Percentiles rank a stretch among this genome's conserved stretches.
These are phyloP conservation scores for Gnathonemus longibarbis DNA, from an alignment of 2,113 vertebrate species.

Conservation along the genomic window DNA sequence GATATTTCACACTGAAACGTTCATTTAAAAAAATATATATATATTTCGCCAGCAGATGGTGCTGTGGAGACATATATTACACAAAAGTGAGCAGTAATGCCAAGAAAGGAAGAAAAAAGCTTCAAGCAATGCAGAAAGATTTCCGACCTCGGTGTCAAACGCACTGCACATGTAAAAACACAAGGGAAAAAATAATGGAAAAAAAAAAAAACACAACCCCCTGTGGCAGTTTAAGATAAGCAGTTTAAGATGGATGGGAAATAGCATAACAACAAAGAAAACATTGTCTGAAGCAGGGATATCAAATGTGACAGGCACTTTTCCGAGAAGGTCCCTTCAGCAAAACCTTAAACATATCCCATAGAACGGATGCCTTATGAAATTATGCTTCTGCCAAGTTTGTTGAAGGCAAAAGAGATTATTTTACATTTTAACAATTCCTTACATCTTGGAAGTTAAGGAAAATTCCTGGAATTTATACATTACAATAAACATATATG, in stretches of 20 bases:
- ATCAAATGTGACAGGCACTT: background rate
- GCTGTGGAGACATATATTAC: slow-evolving; percentile 12
- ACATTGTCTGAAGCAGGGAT: background rate
- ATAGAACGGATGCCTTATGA: background rate
- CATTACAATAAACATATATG: background rate
- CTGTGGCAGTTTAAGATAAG: background rate
- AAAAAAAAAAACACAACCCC: background rate
- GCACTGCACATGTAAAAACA: background rate
- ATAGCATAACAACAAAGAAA: slow-evolving; percentile 1
- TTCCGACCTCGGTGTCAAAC: background rate
- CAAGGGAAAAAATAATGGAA: background rate
- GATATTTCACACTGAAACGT: background rate
- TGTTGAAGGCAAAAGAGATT: background rate
- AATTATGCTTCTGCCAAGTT: background rate
- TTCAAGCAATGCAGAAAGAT: background rate
- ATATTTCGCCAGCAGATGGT: slow-evolving; percentile 12
- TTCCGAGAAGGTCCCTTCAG: background rate
- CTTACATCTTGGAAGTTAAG: background rate
- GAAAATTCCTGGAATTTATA: slow-evolving; percentile 1
- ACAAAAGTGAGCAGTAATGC: background rate
- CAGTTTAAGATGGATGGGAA: slow-evolving; percentile 14
- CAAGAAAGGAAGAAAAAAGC: background rate
- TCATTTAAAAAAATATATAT: background rate
- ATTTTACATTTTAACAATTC: background rate
- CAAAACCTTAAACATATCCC: background rate